Base-by-base conservation (phyloP, 35 echinoderm and acorn worm genomes). In the Apostichopus japonicus region DNA sequence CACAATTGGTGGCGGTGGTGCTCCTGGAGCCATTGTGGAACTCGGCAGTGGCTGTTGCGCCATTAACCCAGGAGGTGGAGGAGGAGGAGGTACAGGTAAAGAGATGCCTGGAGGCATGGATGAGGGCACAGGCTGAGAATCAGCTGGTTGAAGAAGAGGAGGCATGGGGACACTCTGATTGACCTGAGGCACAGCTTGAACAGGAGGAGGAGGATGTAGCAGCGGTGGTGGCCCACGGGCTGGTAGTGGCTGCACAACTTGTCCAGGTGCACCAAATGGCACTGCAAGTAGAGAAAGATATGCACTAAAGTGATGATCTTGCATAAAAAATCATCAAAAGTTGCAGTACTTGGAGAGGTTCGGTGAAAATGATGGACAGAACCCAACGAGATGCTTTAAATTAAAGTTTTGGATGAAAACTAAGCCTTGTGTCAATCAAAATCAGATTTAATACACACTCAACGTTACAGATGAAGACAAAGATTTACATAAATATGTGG, bases 161-260 rank as follows among this genome's bases (percentile, higher is more conserved):
- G 90, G 90, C 72, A 91, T 57, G 10, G 90, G 72, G 14, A 22
- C 55, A 77, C 72, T 67, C 73, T 91, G 90, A 79, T 51, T 79
- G 23, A 16, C 90, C 24, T 56, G 72, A 55, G 53, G 90, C 63
- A 89, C 56, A 65, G 86, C 14, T 89, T 67, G 86, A 17, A 82
- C 84, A 11, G 59, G 84, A 78, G 90, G 90, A 58, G 90, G 56
- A 1, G 81, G 81, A 84, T 61, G 86, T 89, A 89, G 23, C 53
- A 91, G 17, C 24, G 90, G 90, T 79, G 90, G 90, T 54, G 54
- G 90, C 76, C 71, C 90, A 23, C 51, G 9, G 17, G 86, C 24
- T 67, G 86, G 51, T 53, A 89, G 17, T 67, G 86, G 25, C 23
- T 55, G 86, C n/a, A 63, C 56, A 44, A 17, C 56, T 65, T 57